A percentile compares a stretch with the other conserved stretches of the same genome.
These are phyloP conservation scores for Bettongia penicillata DNA, from an alignment of 2,113 vertebrate species.

Conservation along the genomic window DNA sequence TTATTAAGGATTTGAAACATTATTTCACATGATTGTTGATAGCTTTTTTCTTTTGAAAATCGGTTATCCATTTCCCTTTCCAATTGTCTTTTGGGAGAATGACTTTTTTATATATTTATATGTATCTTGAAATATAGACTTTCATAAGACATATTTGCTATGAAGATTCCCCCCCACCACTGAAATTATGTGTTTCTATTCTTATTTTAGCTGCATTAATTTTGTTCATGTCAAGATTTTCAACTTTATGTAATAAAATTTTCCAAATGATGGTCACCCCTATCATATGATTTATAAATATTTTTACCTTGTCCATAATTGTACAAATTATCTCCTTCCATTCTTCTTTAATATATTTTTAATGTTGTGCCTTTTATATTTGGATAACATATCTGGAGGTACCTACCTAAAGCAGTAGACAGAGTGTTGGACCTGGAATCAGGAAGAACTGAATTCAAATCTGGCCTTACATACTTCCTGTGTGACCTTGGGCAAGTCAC, in stretches of 20 bases:
- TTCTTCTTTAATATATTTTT: background rate
- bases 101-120: background rate
- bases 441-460: background rate
- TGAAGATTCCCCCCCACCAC: background rate
- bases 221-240: background rate
- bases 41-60: background rate
- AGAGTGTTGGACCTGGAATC: background rate
- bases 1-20: no score
- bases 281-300: background rate
- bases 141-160: background rate
- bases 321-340: background rate
- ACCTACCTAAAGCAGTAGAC: background rate
- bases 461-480: background rate
- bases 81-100: background rate
- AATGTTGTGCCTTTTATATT: background rate
- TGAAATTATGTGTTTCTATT: background rate
- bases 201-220: background rate
- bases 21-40: background rate
- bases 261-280: background rate
- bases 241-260: background rate
- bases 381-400: background rate
- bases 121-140: background rate
- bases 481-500: background rate
- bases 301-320: background rate
- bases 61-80: background rate